Evolutionary conservation across 2,113 vertebrate genomes (phyloP).

Genomic region (Noturus placidus): DNA sequence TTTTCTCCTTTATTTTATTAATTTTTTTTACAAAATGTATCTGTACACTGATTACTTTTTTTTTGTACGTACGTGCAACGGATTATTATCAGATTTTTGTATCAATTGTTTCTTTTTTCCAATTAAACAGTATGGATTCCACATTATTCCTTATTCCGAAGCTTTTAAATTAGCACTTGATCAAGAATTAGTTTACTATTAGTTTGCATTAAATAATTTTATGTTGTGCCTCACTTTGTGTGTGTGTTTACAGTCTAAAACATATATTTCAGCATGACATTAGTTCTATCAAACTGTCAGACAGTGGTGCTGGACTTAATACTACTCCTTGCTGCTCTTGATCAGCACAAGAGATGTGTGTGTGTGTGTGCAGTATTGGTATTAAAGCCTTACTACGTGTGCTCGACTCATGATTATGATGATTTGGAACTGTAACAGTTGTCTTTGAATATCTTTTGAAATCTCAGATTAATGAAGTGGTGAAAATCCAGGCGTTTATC

Average conservation of each 20-base stretch:
- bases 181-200: too few species aligned
- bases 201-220: background rate
- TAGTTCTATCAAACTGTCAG: background rate
- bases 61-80: too few species aligned
- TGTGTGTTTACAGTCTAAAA: background rate
- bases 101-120: background rate
- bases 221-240: background rate
- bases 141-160: background rate
- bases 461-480: constrained; percentile 85
- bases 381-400: background rate
- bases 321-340: background rate
- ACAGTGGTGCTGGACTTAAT: background rate
- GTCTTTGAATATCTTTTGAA: constrained; percentile 34
- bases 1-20: too few species aligned
- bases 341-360: background rate
- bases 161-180: background rate
- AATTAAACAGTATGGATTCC: background rate
- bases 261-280: background rate
- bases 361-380: background rate
- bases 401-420: background rate
- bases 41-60: too few species aligned
- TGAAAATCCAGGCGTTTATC: constrained; percentile 98
- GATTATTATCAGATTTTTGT: too few species aligned
- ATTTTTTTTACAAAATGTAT: too few species aligned
- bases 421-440: constrained; percentile 9